A percentile compares a stretch with the other conserved stretches of the same genome.
Evolutionary conservation across 2,797 vertebrate genomes (phyloP).

Genomic region (Karalla daura): DNA sequence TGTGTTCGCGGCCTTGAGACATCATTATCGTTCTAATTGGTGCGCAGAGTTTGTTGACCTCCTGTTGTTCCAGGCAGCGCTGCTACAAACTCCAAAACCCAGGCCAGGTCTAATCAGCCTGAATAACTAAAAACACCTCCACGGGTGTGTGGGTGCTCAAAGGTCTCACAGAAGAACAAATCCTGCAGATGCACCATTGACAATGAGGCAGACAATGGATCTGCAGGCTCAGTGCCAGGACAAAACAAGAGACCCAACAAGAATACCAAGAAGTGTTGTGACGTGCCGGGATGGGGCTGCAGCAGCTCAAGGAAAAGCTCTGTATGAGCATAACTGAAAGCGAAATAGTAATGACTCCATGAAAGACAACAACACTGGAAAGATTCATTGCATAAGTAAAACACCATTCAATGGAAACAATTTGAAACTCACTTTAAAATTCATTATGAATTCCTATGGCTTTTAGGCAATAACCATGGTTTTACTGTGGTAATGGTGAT

Average conservation of each 20-base stretch:
- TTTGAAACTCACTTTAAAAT: too few species aligned
- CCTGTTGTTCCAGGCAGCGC: not conserved
- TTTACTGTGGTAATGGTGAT: too few species aligned
- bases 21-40: not conserved
- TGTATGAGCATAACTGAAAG: not conserved
- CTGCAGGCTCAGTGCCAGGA: not conserved
- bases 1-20: too few species aligned
- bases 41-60: not conserved
- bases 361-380: not conserved
- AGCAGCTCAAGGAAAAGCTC: not conserved
- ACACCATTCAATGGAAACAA: too few species aligned
- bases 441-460: too few species aligned
- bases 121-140: conserved; percentile 4
- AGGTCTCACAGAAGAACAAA: conserved; percentile 11
- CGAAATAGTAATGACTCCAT: not conserved
- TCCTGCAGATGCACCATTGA: conserved; percentile 23
- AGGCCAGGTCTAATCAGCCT: conserved; percentile 1
- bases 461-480: too few species aligned
- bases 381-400: not conserved
- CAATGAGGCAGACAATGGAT: not conserved
- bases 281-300: not conserved
- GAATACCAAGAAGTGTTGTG: conserved; percentile 7
- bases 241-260: not conserved
- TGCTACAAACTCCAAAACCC: not conserved
- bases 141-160: not conserved